These are phyloP conservation scores for Furnarius figulus DNA, from an alignment of 2,113 vertebrate species.

Conservation along the genomic window DNA sequence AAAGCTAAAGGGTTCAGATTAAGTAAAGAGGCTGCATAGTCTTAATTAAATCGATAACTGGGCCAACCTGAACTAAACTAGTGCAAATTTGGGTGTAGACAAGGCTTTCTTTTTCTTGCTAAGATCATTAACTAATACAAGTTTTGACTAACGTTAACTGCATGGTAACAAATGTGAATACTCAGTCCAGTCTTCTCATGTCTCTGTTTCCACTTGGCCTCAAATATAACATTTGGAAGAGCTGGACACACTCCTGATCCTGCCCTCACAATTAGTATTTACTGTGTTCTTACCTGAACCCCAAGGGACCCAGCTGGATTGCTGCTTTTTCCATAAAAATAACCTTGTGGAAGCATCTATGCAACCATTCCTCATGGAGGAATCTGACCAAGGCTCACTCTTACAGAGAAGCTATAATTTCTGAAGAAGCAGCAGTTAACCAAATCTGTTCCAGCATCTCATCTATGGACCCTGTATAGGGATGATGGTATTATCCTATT, in stretches of 20 bases:
- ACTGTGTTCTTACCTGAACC: not conserved
- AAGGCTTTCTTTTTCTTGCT: not conserved
- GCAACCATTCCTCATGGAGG: not conserved
- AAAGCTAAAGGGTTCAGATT: not conserved
- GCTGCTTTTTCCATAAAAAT: not conserved
- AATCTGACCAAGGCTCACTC: not conserved
- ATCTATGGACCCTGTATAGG: not conserved
- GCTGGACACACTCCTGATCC: not conserved
- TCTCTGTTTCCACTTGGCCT: not conserved
- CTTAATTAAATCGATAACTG: slow-evolving; percentile 39
- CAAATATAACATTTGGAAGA: not conserved
- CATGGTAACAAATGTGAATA: not conserved
- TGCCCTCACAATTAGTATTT: not conserved
- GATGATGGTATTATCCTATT: slow-evolving; percentile 63
- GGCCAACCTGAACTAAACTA: slow-evolving; percentile 22
- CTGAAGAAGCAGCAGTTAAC: slow-evolving; percentile 32
- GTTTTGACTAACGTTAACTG: not conserved
- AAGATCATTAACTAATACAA: not conserved
- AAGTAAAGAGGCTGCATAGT: not conserved
- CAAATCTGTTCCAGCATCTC: slow-evolving; percentile 2
- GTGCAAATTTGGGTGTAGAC: not conserved
- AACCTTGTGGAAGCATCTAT: not conserved
- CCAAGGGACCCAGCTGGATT: not conserved
- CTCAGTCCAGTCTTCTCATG: not conserved
- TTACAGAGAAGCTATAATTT: not conserved